Evolutionary conservation across 1,140 invertebrate genomes (phyloP), one percentile per base, ranked within the genome.

Genomic region (Sogatella furcifera): DNA sequence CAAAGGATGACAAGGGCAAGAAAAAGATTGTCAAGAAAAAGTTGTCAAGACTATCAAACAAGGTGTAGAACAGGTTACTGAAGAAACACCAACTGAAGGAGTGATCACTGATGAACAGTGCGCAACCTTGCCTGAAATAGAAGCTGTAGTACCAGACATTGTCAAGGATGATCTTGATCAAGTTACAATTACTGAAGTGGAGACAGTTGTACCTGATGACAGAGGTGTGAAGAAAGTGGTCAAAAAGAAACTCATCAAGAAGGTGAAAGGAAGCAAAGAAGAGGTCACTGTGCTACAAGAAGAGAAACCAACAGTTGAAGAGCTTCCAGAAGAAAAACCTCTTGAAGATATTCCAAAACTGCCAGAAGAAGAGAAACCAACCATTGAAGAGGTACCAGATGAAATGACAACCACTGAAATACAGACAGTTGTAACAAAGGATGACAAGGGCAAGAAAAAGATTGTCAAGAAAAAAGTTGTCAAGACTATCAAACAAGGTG

Each of bases 181-280:
- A 44, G 38, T 52, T 8, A 63, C 54, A 17, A 46, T 57, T 19
- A 65, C 54, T 8, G 64, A 65, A 21, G 72, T 73, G 44, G 68
- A 57, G 60, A 65, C 63, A 10, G 62, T 62, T 31, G 62, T 55
- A 24, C 34, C 59, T 61, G 61, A 63, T 57, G 57, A 61, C 55
- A 56, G 58, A 57, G 60, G 57, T 41, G 41, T n/a, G 24, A 61
- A 34, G 63, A 70, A 59, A 64, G 68, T 5, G 66, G 64, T 64
- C 14, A 71, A 73, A 49, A 70, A 28, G 65, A 70, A 65, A 62
- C 63, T 52, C 65, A 69, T 65, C 60, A 69, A 60, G 52, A 61
- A 64, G 53, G 56, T 49, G 13, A 55, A 57, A 15, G 55, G 44
- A 10, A 34, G 55, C 9, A 57, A 42, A 57, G 17, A 65, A 57